Evolutionary conservation across 2,888 invertebrate genomes (phyloP).

Genomic region (Iphiclides podalirius): DNA sequence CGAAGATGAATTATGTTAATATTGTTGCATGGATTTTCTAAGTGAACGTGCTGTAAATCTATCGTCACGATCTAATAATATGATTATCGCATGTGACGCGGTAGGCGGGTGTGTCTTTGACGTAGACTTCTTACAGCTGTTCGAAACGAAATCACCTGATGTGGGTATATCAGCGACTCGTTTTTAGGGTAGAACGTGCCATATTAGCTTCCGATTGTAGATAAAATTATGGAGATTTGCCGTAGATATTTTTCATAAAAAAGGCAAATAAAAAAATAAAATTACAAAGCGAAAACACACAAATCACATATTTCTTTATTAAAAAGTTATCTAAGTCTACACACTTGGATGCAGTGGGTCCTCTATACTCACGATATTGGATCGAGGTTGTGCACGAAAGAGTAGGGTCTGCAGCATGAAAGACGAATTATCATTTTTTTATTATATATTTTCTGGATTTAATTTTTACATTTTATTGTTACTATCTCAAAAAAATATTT

Average conservation of each 20-base stretch:
- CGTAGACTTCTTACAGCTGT: slow-evolving; percentile 37
- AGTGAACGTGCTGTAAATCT: slow-evolving; percentile 29
- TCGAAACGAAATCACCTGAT: slow-evolving; percentile 52
- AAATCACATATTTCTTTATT: slow-evolving; percentile 27
- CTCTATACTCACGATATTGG: slow-evolving; percentile 66
- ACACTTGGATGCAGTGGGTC: slow-evolving; percentile 26
- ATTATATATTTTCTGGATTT: background rate
- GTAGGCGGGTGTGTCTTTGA: slow-evolving; percentile 69
- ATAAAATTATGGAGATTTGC: slow-evolving; percentile 1
- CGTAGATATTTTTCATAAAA: background rate
- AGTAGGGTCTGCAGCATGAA: slow-evolving; percentile 69
- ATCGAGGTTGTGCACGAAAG: slow-evolving; percentile 75
- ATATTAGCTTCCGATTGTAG: background rate
- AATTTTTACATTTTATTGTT: background rate
- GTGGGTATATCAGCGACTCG: slow-evolving; percentile 40
- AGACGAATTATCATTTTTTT: slow-evolving; percentile 37
- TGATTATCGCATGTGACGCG: slow-evolving; percentile 42
- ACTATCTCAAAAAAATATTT: no score
- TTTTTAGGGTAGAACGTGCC: background rate
- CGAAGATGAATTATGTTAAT: slow-evolving; percentile 12
- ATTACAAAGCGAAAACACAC: slow-evolving; percentile 25
- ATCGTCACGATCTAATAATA: slow-evolving; percentile 50
- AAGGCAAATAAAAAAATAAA: slow-evolving; percentile 3
- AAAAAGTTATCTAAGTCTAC: slow-evolving; percentile 17
- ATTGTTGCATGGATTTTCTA: slow-evolving; percentile 20